A percentile compares a stretch with the other conserved stretches of the same genome.
These are phyloP conservation scores for Musca vetustissima DNA, from an alignment of 1,140 invertebrate species.

Conservation along the genomic window DNA sequence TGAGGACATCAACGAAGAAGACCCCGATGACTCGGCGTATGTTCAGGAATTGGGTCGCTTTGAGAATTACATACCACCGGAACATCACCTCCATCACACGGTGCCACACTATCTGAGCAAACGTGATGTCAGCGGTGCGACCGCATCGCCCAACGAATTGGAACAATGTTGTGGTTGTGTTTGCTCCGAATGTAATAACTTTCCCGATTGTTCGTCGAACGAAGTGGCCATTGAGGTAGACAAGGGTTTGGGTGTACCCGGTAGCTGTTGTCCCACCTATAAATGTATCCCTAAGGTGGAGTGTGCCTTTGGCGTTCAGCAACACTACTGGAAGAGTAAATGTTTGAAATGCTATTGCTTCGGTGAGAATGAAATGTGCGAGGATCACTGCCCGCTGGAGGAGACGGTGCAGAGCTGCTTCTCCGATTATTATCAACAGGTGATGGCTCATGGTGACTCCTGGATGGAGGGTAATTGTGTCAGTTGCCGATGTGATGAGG, in stretches of 20 bases:
- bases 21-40: not conserved
- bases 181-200: constrained; percentile 32
- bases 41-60: not conserved
- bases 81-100: constrained; percentile 1
- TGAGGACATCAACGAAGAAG: constrained; percentile 5
- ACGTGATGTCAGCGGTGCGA: not conserved
- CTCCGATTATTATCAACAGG: constrained; percentile 17
- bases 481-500: constrained; percentile 32
- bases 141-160: not conserved
- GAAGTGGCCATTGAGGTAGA: constrained; percentile 33
- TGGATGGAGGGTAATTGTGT: constrained; percentile 38
- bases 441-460: constrained; percentile 25
- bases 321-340: constrained; percentile 25
- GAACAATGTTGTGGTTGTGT: constrained; percentile 31
- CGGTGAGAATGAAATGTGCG: constrained; percentile 10
- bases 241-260: constrained; percentile 32
- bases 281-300: constrained; percentile 31
- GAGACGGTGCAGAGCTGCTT: constrained; percentile 29
- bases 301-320: constrained; percentile 21
- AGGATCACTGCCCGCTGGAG: constrained; percentile 18
- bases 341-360: constrained; percentile 41
- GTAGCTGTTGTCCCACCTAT: constrained; percentile 40
- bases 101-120: constrained; percentile 1
- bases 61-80: not conserved
- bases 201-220: constrained; percentile 24